Conservation (phyloP, 2,113 vertebrate species). For the Nipponia nippon region DNA sequence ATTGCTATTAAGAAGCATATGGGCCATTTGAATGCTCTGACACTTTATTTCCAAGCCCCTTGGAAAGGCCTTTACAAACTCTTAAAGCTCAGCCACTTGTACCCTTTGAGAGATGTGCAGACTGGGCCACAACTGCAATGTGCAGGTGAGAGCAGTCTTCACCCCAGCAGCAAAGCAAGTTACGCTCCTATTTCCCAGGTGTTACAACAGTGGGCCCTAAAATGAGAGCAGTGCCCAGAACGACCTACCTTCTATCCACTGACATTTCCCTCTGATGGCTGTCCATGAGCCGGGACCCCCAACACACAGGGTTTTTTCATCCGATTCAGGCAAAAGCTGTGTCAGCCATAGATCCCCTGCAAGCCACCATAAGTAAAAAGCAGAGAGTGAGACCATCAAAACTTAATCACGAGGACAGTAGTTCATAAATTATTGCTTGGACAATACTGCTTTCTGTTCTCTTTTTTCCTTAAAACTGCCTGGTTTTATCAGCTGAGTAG, state of each 20-base stretch:
- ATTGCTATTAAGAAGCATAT: not conserved
- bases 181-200: not conserved
- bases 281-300: fast-evolving
- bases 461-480: not conserved
- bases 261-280: not conserved
- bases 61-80: not conserved
- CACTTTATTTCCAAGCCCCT: not conserved
- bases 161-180: not conserved
- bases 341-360: not conserved
- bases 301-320: not conserved
- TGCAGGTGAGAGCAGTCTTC: not conserved
- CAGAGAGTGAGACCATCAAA: not conserved
- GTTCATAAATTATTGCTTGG: not conserved
- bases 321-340: not conserved
- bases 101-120: not conserved
- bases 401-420: not conserved
- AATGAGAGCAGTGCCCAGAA: not conserved
- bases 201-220: not conserved
- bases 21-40: not conserved
- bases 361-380: not conserved
- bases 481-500: not conserved
- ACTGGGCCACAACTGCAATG: not conserved
- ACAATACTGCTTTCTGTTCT: not conserved
- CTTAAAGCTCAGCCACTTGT: not conserved
- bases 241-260: not conserved